A percentile compares a stretch with the other conserved stretches of the same genome.
These are phyloP conservation scores for Thumatha senex DNA, from an alignment of 2,888 invertebrate genomes.

Conservation along the genomic window DNA sequence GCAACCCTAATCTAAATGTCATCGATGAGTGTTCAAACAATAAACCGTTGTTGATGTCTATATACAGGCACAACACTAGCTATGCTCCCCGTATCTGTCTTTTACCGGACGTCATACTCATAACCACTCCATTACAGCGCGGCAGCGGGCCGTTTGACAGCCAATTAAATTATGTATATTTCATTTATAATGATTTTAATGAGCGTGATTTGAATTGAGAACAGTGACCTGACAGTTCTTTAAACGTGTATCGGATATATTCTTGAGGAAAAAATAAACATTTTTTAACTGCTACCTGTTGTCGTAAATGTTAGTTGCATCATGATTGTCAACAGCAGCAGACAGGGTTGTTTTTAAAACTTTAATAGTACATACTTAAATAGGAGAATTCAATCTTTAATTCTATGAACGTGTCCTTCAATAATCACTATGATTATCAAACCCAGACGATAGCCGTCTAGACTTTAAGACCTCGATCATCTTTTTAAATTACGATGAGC, in stretches of 20 bases:
- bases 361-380: too few species aligned
- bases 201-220: neutral
- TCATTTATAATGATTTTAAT: constrained; percentile 11
- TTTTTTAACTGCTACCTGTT: too few species aligned
- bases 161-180: neutral
- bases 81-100: constrained; percentile 5
- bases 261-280: neutral
- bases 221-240: neutral
- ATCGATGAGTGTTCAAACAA: constrained; percentile 27
- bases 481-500: too few species aligned
- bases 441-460: too few species aligned
- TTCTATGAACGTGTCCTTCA: too few species aligned
- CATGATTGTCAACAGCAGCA: too few species aligned
- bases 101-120: constrained; percentile 8
- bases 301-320: too few species aligned
- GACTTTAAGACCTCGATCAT: too few species aligned
- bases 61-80: constrained; percentile 19
- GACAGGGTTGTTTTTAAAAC: too few species aligned
- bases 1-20: constrained; percentile 6
- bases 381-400: too few species aligned
- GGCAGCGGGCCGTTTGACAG: constrained; percentile 10
- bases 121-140: too few species aligned
- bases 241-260: neutral
- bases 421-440: too few species aligned
- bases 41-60: constrained; percentile 25